These are phyloP conservation scores for Microplitis mediator DNA, from an alignment of 1,140 invertebrate genomes.

Conservation along the genomic window DNA sequence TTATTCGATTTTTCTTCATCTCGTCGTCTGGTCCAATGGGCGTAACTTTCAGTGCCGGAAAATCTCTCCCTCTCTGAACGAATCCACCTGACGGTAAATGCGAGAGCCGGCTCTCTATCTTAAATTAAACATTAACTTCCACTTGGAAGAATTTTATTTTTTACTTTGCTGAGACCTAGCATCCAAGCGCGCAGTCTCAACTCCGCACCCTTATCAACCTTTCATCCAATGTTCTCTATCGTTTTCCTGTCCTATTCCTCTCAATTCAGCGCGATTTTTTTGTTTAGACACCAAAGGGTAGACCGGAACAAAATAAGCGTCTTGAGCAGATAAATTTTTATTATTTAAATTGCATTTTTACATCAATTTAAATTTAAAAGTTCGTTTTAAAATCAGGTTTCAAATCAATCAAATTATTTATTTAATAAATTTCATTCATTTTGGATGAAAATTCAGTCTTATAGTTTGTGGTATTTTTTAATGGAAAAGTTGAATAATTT, in stretches of 20 bases:
- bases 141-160: constrained; percentile 49
- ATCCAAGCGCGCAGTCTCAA: constrained; percentile 7
- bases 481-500: no score
- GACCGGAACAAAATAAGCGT: no score
- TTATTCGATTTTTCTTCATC: neutral
- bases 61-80: neutral
- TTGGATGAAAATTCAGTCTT: no score
- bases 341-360: no score
- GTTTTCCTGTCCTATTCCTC: neutral
- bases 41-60: constrained; percentile 41
- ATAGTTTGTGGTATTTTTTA: no score
- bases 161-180: constrained; percentile 38
- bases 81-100: neutral
- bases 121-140: constrained; percentile 56
- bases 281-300: no score
- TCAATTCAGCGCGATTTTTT: neutral
- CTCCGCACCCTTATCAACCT: neutral
- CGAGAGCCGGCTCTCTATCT: constrained; percentile 40
- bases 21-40: constrained; percentile 23
- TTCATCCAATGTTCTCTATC: neutral
- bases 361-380: no score
- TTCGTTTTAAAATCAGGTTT: no score
- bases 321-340: no score
- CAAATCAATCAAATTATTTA: no score
- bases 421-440: no score